Base-by-base conservation (phyloP, 2,888 invertebrate genomes). In the Allolobophora icterica region DNA sequence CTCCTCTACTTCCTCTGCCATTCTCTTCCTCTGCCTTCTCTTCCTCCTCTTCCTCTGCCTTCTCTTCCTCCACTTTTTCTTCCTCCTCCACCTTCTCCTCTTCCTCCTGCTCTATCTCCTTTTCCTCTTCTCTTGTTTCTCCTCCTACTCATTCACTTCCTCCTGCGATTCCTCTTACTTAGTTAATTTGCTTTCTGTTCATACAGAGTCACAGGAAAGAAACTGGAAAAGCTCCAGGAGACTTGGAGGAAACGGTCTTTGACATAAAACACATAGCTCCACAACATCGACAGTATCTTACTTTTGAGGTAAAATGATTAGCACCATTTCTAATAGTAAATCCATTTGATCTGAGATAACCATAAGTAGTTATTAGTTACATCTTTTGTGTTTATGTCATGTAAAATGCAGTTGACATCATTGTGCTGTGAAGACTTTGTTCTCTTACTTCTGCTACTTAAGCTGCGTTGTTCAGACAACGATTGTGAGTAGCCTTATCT, bases 261-360 rank as follows among this genome's bases (percentile, higher is more conserved):
- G 94, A 93, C 91, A 95, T 96, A 89, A 94, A 97, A 96, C 98
- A 98, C 94, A 97, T 97, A 91, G 97, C 97, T 30, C 98, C 98
- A 0, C 98, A 98, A 95, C 98, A 98, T 95, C 96, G 98, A 38
- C 97, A 97, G 93, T 98, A 97, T 94, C 96, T 98, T 38, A 97
- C 96, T 93, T 97, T 96, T 94, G 97, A 97, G 93, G 95, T 94
- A 84, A 89, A 89, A 15, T 24, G 30, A 6, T 24, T 35, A 34
- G 17, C 42, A 35, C 17, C 87, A 34, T 21, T 40, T 90, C 0
- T 90, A 58, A 71, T 71, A n/a, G 30, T 71, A 71, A 71, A n/a
- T 30, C 71, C 71, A 71, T n/a, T 24, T 52, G 52, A 4, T 24
- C 52, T 52, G 52, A 24, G 24, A 52, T 52, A 52, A 52, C 24